Base-by-base conservation (phyloP, 2,888 invertebrate species). In the Sminthurinus aureus region DNA sequence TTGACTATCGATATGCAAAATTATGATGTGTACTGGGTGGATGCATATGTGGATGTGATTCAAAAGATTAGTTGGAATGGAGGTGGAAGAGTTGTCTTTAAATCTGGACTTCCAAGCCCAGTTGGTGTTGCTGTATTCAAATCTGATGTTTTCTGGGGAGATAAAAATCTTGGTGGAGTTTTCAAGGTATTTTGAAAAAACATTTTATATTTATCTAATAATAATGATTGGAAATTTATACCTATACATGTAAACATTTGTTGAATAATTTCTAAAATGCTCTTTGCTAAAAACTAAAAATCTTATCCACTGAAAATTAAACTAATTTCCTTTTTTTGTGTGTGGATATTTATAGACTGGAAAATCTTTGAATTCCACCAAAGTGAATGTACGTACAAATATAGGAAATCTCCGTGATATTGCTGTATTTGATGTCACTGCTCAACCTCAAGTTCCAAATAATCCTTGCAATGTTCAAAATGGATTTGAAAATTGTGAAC, bases 21-120 rank as follows among this genome's bases (percentile, higher is more conserved):
- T 0, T 96, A 98, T 89, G 98, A 98, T 90, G 95, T 99, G 0
- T 99, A 96, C 90, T 99, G 99, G 99, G 97, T 98, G 0, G 99
- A 99, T 90, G 96, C 97, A 0, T 95, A 95, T 90, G 92, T 97
- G 51, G 99, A 99, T 90, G 96, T 94, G 89, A 98, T 99, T 83
- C 98, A 98, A 90, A 96, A 95, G 90, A 94, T 97, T n/a, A 94
- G 95, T 0, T 96, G 93, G 90, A 94, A 92, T 52, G 96, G 96
- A 0, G 95, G 94, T 0, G 95, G 94, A 89, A 92, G 96, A 85
- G 95, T 91, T 86, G 93, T 96, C 8, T 95, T 98, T 74, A 92
- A 96, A 74, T 92, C 95, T 1, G 96, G 97, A 89, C 91, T 98
- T 20, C 98, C 98, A 0, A 97, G 96, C 90, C 97, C 98, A 0